Base-by-base conservation (phyloP, 2,797 vertebrate genomes). In the Ataeniobius toweri region DNA sequence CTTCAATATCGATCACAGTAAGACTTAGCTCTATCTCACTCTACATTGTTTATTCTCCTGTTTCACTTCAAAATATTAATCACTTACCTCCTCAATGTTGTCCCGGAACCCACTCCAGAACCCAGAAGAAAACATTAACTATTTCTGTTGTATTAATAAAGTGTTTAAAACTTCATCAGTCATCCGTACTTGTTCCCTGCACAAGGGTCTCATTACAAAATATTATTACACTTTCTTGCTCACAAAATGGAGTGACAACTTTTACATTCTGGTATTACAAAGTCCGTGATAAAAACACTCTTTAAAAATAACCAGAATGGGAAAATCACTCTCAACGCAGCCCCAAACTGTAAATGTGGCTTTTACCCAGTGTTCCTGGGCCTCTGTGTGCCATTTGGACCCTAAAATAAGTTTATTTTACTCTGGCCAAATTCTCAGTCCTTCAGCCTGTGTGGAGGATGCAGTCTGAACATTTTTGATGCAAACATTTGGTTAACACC, bases 301-400 rank as follows among this genome's bases (percentile, higher is more conserved):
- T 73, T 26, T 68, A 39, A 58, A 79, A 76, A 72, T 73, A 73
- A 80, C 74, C 44, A 63, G 48, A 67, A 72, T 39, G 39, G 14
- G 5, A 24, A 5, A 73, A 76, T 67, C n/a, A 55, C n/a, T 28
- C 61, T 0, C 7, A 76, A 68, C 41, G 51, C 50, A 68, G 46
- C 41, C 70, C 53, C 14, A 3, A 53, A 53, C 61, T 50, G 36
- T 28, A 73, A 44, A 68, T 69, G 63, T 58, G 77, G 59, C 36
- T 31, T 53, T 80, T 73, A 59, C 65, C 77, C 26, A 58, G 67
- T 50, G 5, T 7, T 26, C 22, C 44, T 5, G 53, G 55, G 39
- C 71, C 73, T 71, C 36, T 63, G 48, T 86, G 79, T 56, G 76
- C 75, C 84, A 72, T 59, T 82, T 70, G 73, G 77, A 85, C 73